A percentile compares a stretch with the other conserved stretches of the same genome.
Evolutionary conservation across 1,140 invertebrate species (phyloP).

Genomic region (Drosophila ohnishii): DNA sequence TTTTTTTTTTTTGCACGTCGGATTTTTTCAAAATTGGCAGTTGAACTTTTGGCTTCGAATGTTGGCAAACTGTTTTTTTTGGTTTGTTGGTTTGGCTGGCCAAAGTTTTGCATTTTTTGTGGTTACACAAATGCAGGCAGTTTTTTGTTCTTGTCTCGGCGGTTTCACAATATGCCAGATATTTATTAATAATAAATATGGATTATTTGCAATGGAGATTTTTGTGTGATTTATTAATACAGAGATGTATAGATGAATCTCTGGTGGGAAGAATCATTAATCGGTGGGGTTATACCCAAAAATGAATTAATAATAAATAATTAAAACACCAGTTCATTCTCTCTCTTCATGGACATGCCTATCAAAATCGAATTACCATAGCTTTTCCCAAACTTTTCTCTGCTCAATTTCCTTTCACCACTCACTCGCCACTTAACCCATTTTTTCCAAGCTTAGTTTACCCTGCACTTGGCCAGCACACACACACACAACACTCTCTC

Average conservation of each 20-base stretch:
- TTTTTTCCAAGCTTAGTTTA: conserved; percentile 11
- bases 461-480: conserved; percentile 30
- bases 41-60: conserved; percentile 38
- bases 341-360: background rate
- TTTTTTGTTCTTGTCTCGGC: conserved; percentile 4
- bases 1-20: conserved; percentile 21
- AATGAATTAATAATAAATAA: background rate
- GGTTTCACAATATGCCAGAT: conserved; percentile 6
- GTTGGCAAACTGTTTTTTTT: conserved; percentile 7
- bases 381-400: conserved; percentile 6
- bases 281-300: background rate
- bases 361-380: conserved; percentile 9
- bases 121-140: background rate
- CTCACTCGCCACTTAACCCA: conserved; percentile 16
- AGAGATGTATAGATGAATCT: background rate
- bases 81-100: background rate
- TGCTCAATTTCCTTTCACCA: conserved; percentile 11
- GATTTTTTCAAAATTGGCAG: conserved; percentile 31
- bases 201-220: background rate
- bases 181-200: conserved; percentile 24
- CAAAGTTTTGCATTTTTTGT: conserved; percentile 9
- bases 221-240: conserved; percentile 6
- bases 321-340: background rate
- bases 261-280: background rate
- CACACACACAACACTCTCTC: conserved; percentile 7